These are phyloP conservation scores for Oreocharis arfaki DNA, from an alignment of 2,113 vertebrate species.

Conservation along the genomic window DNA sequence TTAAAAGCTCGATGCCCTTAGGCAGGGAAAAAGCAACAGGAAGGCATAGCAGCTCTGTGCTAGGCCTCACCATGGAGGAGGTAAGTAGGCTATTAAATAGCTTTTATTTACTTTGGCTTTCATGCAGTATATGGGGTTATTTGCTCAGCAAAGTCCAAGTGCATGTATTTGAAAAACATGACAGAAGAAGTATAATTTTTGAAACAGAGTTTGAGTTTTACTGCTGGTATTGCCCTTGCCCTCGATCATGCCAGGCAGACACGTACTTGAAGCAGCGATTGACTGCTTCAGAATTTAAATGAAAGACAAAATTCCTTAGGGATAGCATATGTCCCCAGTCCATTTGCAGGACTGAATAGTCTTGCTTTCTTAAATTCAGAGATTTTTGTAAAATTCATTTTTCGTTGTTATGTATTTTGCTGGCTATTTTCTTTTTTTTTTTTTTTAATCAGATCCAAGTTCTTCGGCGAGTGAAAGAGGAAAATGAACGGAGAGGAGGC, in stretches of 20 bases:
- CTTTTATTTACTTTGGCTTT: not conserved
- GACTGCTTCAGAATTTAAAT: not conserved
- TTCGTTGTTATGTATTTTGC: not conserved
- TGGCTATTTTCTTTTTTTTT: not conserved
- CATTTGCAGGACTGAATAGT: not conserved
- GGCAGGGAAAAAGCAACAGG: slow-evolving; percentile 73
- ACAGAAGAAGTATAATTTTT: not conserved
- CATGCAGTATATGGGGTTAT: not conserved
- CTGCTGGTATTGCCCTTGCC: not conserved
- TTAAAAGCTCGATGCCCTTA: slow-evolving; percentile 64
- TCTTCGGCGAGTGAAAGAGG: slow-evolving; percentile 87
- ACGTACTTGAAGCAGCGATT: not conserved
- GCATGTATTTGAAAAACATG: not conserved
- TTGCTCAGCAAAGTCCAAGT: not conserved
- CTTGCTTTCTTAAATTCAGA: not conserved
- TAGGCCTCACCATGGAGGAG: slow-evolving; percentile 88
- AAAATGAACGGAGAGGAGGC: slow-evolving; percentile 89
- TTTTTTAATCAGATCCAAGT: slow-evolving; percentile 80
- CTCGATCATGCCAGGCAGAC: not conserved
- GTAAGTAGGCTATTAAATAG: slow-evolving; percentile 64
- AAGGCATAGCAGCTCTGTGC: slow-evolving; percentile 75
- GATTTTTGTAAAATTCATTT: not conserved
- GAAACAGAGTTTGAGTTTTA: not conserved
- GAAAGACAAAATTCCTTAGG: not conserved
- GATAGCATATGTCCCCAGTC: not conserved